phyloP scores from a whole-genome alignment of 2,797 vertebrate genomes.

The Hydrocynus forskahlii region DNA sequence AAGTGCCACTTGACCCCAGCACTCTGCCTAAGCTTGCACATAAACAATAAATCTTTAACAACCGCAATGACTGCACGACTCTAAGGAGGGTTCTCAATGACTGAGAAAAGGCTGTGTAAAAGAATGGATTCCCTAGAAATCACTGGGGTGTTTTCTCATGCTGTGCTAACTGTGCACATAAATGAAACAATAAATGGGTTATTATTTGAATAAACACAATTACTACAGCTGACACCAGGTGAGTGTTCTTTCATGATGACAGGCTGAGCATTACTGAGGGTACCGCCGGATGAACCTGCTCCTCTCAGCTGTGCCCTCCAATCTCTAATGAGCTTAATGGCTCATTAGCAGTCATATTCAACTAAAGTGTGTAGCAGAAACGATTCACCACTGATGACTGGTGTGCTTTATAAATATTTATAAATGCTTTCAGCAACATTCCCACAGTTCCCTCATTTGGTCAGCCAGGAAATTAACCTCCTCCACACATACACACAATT shows the following conservation, averaged over 20 bases:
- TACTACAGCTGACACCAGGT: neutral
- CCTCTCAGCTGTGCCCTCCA: conserved; percentile 1
- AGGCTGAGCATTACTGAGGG: neutral
- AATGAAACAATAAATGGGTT: conserved; percentile 7
- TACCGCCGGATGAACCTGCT: neutral
- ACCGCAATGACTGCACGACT: neutral
- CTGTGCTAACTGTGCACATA: neutral
- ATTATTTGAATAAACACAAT: conserved; percentile 6
- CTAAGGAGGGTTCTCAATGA: neutral
- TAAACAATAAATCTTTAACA: conserved; percentile 30
- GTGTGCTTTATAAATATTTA: conserved; percentile 3
- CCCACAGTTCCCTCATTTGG: neutral
- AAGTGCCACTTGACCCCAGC: conserved; percentile 28
- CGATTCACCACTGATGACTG: neutral
- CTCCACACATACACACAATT: neutral
- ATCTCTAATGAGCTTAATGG: conserved; percentile 13
- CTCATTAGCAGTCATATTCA: conserved; percentile 36
- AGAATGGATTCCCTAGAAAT: neutral
- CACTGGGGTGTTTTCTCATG: neutral
- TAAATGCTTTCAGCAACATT: conserved; percentile 1
- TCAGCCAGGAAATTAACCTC: neutral
- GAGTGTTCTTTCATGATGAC: neutral
- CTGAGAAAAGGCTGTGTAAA: neutral
- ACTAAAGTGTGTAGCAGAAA: conserved; percentile 15
- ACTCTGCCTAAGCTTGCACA: conserved; percentile 4